Percentiles rank a stretch among this genome's conserved stretches.
Evolutionary conservation across 2,888 invertebrate genomes (phyloP).

Genomic region (Flexamia atlantica): DNA sequence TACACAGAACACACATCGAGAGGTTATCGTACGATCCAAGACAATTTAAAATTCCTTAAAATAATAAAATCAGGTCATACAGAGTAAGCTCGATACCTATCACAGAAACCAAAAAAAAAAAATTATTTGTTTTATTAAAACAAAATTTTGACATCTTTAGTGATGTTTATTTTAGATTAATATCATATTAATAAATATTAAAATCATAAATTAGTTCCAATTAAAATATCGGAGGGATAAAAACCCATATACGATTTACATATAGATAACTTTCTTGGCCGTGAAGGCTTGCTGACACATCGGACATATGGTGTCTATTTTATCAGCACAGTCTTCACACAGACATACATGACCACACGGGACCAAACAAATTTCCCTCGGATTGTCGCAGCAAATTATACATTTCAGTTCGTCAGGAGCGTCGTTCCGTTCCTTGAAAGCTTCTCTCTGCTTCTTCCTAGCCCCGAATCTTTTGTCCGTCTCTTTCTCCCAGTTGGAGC

Average conservation of each 20-base stretch:
- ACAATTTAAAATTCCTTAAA: no score
- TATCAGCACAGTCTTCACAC: conserved; percentile 30
- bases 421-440: not conserved
- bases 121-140: no score
- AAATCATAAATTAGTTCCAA: not conserved
- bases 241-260: not conserved
- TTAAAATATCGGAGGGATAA: not conserved
- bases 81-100: no score
- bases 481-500: not conserved
- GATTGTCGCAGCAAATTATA: conserved; percentile 9
- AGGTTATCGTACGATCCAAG: no score
- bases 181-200: not conserved
- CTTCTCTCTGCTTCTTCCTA: conserved; percentile 21
- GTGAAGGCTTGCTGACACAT: not conserved
- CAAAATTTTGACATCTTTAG: no score
- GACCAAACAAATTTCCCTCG: conserved; percentile 16
- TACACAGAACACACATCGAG: no score
- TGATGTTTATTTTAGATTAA: no score
- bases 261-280: conserved; percentile 7
- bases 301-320: not conserved
- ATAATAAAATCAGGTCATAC: no score
- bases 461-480: not conserved
- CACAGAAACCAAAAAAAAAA: no score
- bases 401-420: conserved; percentile 13
- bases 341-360: conserved; percentile 37